Evolutionary conservation across 1,140 invertebrate species (phyloP), one percentile per base, ranked within the genome.

Genomic region (Megathymus violae): DNA sequence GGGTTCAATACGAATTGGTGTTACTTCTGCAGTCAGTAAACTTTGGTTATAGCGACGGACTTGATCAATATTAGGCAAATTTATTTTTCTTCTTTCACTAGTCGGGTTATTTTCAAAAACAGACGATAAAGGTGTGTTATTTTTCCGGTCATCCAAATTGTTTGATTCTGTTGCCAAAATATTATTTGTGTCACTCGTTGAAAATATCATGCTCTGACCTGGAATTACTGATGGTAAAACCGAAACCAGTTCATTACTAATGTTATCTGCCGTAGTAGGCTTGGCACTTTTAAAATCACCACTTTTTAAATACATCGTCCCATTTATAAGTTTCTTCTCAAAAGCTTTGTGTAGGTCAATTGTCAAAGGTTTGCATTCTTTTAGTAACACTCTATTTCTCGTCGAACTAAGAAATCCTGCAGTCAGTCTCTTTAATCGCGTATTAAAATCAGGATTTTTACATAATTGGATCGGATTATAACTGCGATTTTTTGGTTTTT

Each of bases 361-460:
- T 0, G 85, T 88, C 10, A 88, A 10, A 0, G 83, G 85, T 61
- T 78, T 78, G 38, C 84, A 85, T 13, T 66, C 31, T 54, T 79
- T 83, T 4, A 89, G 62, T 6, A 81, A 52, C 13, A 31, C 11
- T 3, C 84, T 62, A 63, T 89, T 89, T 11, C 74, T 69, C 14
- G 66, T 66, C 3, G 69, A 78, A 38, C 62, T 78, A 17, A 82
- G 66, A 62, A 88, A 89, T 1, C 78, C 84, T 6, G 73, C 69
- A 1, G 69, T 79, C 27, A 91, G 62, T 54, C 80, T 71, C 58
- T 84, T 89, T 46, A 91, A 69, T 44, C 81, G 64, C 2, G 84
- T 91, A 61, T 91, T 91, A 62, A 89, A 91, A 71, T 91, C 88
- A 3, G 88, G 88, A 67, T 91, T 91, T 66, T 89, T 89, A 46